Base-by-base conservation (phyloP, 1,140 invertebrate species). In the Zaprionus davidi region DNA sequence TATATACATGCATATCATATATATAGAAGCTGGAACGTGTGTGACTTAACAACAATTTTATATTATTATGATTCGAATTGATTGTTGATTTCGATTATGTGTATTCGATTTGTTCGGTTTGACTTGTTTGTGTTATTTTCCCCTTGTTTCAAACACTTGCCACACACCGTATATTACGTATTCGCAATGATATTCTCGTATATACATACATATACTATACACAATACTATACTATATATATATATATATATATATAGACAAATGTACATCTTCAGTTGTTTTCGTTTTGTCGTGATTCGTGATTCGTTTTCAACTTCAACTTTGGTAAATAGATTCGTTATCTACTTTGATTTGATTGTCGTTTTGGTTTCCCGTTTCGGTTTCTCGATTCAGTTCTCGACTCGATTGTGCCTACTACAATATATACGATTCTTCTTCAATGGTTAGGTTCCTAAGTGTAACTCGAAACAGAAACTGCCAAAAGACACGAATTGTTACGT, bases 401-500 rank as follows among this genome's bases (percentile, higher is more conserved):
- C 44, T 41, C 26, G 22, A 22, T 41, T 68, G 36, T n/a, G 3
- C 46, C 22, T 60, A 31, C 38, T 41, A 38, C 36, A 15, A 13
- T 57, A 38, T 71, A 12, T 53, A 73, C 31, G 56, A 68, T 55
- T 28, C 49, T 55, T 55, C 36, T 26, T 56, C 2, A 63, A 56
- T 62, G 66, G 71, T 69, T 57, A 70, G 66, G 49, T 74, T 75
- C 72, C 72, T 58, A 64, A 75, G 41, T 22, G 22, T 46, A 71
- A 69, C 31, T 65, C 20, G 20, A 59, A 76, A 71, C 68, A 65
- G 24, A 63, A 56, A 76, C 62, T 72, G 74, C 69, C 70, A 72
- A 72, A 76, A 56, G 24, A 15, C 7, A 31, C 36, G 5, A 51
- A 68, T 60, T 55, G 55, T 67, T 72, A 41, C 36, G 3, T 28